A percentile compares a stretch with the other conserved stretches of the same genome.
These are phyloP conservation scores for Marisa cornuarietis DNA, from an alignment of 1,140 invertebrate genomes.

Conservation along the genomic window DNA sequence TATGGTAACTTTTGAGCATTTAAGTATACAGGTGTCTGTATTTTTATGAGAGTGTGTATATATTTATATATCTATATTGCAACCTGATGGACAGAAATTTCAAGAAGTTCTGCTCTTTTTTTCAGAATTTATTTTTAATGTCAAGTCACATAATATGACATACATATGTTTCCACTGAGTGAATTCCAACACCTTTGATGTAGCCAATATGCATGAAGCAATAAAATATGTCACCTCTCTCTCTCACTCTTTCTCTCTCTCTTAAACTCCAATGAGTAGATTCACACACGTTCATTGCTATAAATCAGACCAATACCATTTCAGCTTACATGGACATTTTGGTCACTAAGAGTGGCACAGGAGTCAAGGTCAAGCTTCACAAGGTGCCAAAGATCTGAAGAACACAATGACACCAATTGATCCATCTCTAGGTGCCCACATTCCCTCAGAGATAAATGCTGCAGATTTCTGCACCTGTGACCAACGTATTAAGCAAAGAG, in stretches of 20 bases:
- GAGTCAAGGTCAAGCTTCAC: background rate
- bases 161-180: no score
- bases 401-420: background rate
- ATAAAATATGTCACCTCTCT: background rate
- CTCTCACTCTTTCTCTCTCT: background rate
- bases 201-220: background rate
- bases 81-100: background rate
- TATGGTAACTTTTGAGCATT: background rate
- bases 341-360: background rate
- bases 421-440: background rate
- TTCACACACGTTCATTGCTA: background rate
- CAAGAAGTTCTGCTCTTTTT: no score
- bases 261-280: background rate
- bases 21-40: background rate
- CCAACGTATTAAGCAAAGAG: no score
- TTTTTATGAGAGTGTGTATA: background rate
- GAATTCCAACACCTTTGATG: background rate
- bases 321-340: background rate
- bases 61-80: no score
- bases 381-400: background rate
- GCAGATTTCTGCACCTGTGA: background rate
- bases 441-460: background rate
- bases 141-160: no score
- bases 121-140: no score
- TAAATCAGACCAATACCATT: background rate